Percentiles rank a stretch among this genome's conserved stretches.
Evolutionary conservation across 2,888 invertebrate genomes (phyloP).

Genomic region (Dryococelus australis): DNA sequence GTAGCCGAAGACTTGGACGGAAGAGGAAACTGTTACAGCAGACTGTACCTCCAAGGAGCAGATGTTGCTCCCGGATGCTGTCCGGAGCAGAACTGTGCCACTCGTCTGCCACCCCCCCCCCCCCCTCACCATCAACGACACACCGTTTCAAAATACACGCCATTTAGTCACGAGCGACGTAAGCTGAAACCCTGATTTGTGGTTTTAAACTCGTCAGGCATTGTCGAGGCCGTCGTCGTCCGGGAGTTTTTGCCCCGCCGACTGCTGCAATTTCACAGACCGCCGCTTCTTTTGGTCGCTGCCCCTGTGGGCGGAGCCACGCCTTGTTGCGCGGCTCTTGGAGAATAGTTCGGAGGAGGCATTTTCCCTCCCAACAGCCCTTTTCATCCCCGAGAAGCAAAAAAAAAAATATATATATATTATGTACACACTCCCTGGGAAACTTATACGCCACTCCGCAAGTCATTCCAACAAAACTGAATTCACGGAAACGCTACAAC

Average conservation of each 20-base stretch:
- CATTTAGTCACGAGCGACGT: slow-evolving; percentile 40
- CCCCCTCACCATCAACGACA: neutral
- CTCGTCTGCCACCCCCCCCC: neutral
- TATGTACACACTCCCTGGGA: neutral
- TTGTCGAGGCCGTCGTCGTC: neutral
- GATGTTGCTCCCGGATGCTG: neutral
- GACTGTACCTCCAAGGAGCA: neutral
- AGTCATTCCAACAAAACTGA: neutral
- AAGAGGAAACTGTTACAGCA: neutral
- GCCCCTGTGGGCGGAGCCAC: slow-evolving; percentile 33
- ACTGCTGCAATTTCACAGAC: slow-evolving; percentile 37
- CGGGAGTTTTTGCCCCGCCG: no score
- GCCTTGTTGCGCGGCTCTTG: neutral
- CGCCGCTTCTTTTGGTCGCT: slow-evolving; percentile 35
- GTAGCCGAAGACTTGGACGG: no score
- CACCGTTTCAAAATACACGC: neutral
- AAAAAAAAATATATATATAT: neutral
- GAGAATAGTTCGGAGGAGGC: neutral
- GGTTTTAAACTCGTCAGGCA: slow-evolving; percentile 40
- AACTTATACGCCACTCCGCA: slow-evolving; percentile 8
- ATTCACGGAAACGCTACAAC: neutral
- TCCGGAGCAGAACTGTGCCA: neutral
- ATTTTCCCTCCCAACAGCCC: neutral
- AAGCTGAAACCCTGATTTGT: slow-evolving; percentile 42
- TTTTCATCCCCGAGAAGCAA: neutral